Evolutionary conservation across 2,113 vertebrate species (phyloP), one percentile per base, ranked within the genome.

Genomic region (Tauraco erythrolophus): DNA sequence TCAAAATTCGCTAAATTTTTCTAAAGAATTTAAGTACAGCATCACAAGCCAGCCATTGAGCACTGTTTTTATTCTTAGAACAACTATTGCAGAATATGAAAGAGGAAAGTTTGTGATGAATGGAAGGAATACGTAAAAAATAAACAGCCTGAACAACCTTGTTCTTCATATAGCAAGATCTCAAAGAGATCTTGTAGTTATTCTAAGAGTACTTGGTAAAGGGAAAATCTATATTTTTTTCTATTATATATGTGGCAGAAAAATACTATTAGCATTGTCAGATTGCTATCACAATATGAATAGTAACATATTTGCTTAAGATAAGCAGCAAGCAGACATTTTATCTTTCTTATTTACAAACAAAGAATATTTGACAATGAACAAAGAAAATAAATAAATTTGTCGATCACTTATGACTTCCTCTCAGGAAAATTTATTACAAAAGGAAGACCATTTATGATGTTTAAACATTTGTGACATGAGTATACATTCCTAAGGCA

Each of bases 381-480:
- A 16, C 19, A 74, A 94, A 60, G 41, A 61, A 54, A 95, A 76
- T 10, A 93, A 19, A 84, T 19, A 54, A 77, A 81, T 83, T 71
- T 91, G 8, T 82, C 94, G 51, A 72, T 96, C 76, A 85, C 39
- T 91, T 96, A 41, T 75, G 25, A 68, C 39, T 95, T 84, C 51
- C 65, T 61, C 19, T 80, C 56, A 88, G 94, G 72, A 95, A 93
- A 82, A 75, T 91, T 80, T 95, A 93, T 71, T 95, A 39, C 41
- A 85, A 69, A 71, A 95, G 39, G 45, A 92, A 93, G 54, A 95
- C n/a, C 74, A 88, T 24, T 97, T 96, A 93, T 11, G 41, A 92
- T 96, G 78, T 87, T 96, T 97, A 95, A 97, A 92, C 0, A 0
- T 75, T 72, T 78, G 48, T 96, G 92, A 95, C 92, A 88, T 0